A percentile compares a stretch with the other conserved stretches of the same genome.
phyloP scores from a whole-genome alignment of 1,140 invertebrate species.

The Schlechtendalia chinensis region DNA sequence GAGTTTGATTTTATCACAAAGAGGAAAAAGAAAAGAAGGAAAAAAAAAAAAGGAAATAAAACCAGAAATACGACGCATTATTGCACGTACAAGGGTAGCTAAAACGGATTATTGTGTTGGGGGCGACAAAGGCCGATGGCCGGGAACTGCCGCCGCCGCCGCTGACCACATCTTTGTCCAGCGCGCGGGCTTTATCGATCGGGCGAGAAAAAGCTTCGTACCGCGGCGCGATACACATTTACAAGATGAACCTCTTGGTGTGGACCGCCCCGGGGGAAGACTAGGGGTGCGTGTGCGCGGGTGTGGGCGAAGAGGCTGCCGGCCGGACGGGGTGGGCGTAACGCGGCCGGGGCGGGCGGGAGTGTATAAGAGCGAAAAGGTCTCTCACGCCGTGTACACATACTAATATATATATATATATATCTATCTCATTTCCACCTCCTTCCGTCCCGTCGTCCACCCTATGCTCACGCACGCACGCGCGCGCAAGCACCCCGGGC shows the following conservation, averaged over 20 bases:
- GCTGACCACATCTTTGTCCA: slow-evolving; percentile 50
- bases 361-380: background rate
- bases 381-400: slow-evolving; percentile 4
- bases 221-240: slow-evolving; percentile 32
- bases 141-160: slow-evolving; percentile 28
- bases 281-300: background rate
- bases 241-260: slow-evolving; percentile 47
- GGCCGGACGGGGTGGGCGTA: background rate
- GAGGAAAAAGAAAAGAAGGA: background rate
- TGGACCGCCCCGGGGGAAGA: background rate
- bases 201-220: slow-evolving; percentile 32
- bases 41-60: background rate
- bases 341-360: background rate
- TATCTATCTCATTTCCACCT: background rate
- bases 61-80: slow-evolving; percentile 33
- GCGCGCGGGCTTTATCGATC: slow-evolving; percentile 49
- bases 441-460: background rate
- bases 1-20: background rate
- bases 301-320: too few species aligned
- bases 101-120: slow-evolving; percentile 49
- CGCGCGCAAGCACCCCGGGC: background rate
- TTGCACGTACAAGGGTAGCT: slow-evolving; percentile 27
- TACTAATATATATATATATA: background rate
- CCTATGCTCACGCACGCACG: background rate
- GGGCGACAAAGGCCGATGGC: slow-evolving; percentile 48